Evolutionary conservation across 2,113 vertebrate genomes (phyloP).

Genomic region (Phasianus colchicus): DNA sequence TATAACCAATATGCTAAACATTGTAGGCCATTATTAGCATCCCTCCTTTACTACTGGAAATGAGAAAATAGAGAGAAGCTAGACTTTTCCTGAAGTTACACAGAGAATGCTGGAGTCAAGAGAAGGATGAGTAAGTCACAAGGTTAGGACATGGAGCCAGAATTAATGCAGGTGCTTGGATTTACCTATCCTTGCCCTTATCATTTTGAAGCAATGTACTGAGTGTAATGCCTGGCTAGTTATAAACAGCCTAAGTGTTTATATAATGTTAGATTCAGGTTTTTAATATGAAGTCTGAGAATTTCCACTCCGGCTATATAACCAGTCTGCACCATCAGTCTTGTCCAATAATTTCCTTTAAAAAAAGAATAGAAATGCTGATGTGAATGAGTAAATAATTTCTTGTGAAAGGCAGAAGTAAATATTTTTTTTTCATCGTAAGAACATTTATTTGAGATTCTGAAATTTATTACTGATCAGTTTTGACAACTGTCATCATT

Average conservation of each 20-base stretch:
- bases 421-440: neutral
- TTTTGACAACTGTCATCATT: neutral
- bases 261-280: neutral
- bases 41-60: neutral
- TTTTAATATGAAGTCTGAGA: neutral
- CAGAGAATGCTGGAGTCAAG: fast-evolving
- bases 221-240: neutral
- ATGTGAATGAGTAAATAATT: neutral
- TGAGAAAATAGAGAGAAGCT: neutral
- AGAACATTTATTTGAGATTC: neutral
- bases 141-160: neutral
- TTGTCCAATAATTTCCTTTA: neutral
- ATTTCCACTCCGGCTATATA: neutral
- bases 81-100: neutral
- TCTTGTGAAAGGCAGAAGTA: neutral
- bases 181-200: neutral
- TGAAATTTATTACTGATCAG: neutral
- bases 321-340: fast-evolving
- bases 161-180: neutral
- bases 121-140: neutral
- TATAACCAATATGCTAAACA: neutral
- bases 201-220: neutral
- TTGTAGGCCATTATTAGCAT: neutral
- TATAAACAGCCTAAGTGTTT: neutral
- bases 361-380: neutral